These are phyloP conservation scores for Agonum fuliginosum DNA, from an alignment of 2,888 invertebrate species.

Conservation along the genomic window DNA sequence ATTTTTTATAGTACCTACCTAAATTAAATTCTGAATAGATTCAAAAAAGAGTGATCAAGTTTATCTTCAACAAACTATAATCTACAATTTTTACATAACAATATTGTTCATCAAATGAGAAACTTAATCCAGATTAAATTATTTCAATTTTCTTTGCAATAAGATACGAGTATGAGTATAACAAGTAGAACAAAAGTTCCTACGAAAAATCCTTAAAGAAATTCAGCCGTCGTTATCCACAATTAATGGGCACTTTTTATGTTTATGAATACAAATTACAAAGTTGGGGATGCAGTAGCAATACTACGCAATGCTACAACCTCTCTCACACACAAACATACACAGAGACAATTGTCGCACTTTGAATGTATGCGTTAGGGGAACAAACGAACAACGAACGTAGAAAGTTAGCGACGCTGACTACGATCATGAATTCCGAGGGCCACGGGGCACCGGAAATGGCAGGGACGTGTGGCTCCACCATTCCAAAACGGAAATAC, in stretches of 20 bases:
- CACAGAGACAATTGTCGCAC: background rate
- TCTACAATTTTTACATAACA: too few relatives aligned
- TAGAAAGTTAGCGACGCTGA: constrained; percentile 31
- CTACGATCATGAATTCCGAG: constrained; percentile 56
- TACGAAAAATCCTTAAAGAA: background rate
- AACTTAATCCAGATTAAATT: background rate
- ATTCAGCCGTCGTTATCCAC: constrained; percentile 9
- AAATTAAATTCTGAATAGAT: too few relatives aligned
- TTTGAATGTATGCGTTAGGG: constrained; percentile 13
- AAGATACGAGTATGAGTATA: background rate
- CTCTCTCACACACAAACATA: background rate
- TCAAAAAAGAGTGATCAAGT: too few relatives aligned
- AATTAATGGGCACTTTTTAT: constrained; percentile 47
- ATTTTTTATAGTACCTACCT: too few relatives aligned
- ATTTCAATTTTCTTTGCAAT: background rate
- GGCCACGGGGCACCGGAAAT: constrained; percentile 68
- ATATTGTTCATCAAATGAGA: too few relatives aligned
- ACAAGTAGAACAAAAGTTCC: background rate
- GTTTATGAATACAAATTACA: constrained; percentile 49
- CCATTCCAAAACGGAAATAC: constrained; percentile 72
- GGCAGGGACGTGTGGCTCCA: constrained; percentile 71
- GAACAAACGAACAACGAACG: constrained; percentile 9
- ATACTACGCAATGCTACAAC: background rate
- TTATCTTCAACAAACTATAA: too few relatives aligned
- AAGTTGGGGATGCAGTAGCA: constrained; percentile 21